Evolutionary conservation across 2,797 vertebrate genomes (phyloP), one percentile per base, ranked within the genome.

Genomic region (Tapirus indicus): DNA sequence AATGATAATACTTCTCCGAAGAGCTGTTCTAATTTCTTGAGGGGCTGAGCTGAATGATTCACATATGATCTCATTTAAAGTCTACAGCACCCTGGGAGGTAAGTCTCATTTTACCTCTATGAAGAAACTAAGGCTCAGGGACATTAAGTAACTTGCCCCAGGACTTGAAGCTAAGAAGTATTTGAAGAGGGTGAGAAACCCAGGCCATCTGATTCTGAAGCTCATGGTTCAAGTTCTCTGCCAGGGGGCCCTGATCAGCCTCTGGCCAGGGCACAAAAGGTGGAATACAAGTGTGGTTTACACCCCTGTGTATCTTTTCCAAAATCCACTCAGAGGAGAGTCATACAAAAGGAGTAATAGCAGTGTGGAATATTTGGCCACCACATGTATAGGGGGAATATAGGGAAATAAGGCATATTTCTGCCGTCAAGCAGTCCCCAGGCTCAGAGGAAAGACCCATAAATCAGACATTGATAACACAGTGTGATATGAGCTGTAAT

Each of bases 381-480:
- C 25, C 14, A 12, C 66, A 38, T 10, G 12, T 16, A 3, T 18
- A 27, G 38, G 27, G 58, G 27, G 7, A 21, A 4, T 32, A 13
- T 3, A 29, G 13, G 23, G 35, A 44, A 17, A 17, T 35, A 54
- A n/a, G n/a, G 47, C 32, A 2, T 7, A 2, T 58, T 25, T 95
- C 69, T 84, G 62, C 11, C 52, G 25, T 52, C 41, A 6, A 35
- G 94, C 21, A 35, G 9, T 25, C 41, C 17, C 41, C 32, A 7
- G 44, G 17, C 60, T 72, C 47, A 7, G 1, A 58, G 91, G 7
- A 9, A 54, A 83, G 69, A 86, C 23, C 56, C 82, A 5, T 20
- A 25, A 27, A 0, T 6, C 7, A 25, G 1, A 8, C 2, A 0
- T 32, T 25, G 27, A 1, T 29, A 29, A 38, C 23, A 32, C 49